Base-by-base conservation (phyloP, 2,113 vertebrate genomes). In the Oophaga pumilio region DNA sequence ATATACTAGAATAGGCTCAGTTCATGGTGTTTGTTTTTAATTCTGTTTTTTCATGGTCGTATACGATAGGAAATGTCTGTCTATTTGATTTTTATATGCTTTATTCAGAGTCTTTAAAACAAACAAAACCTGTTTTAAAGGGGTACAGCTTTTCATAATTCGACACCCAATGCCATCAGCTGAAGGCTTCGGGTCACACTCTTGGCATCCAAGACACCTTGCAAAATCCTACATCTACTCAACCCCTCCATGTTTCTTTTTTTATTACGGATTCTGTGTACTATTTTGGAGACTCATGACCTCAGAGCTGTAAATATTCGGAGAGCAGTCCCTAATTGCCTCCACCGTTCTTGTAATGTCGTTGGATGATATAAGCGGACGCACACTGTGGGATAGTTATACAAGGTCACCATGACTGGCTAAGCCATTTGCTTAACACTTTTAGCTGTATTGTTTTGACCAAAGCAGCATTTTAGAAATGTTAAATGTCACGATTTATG, bases 401-500 rank as follows among this genome's bases (percentile, higher is more conserved):
- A 43, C 43, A 64, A 81, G 57, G 59, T 81, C 28, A 18, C 0
- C 60, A 4, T 81, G 57, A 64, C 28, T 64, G 24, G 15, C 56
- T 76, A 24, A 53, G 76, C n/a, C 50, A 24, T 2, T 22, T 52
- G 22, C 57, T 64, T 49, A 17, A 28, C 57, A 49, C 78, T 22
- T 28, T 13, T 62, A 8, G 12, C 59, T 43, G 18, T 60, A 49
- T 81, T 62, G 57, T 62, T 22, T 50, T 53, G 74, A n/a, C 26
- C 79, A 64, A 64, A 82, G 60, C 28, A 13, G 20, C 33, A 22
- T 49, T 49, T 64, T 82, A 64, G 60, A 49, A 50, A 82, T 5
- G 59, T 62, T 80, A 62, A 60, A 57, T 60, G 33, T 6, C 20
- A 62, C 22, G 33, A 64, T 82, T 82, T n/a, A 82, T 50, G 79